Conservation (phyloP, 2,888 invertebrate genomes). For the Entomobrya proxima region DNA sequence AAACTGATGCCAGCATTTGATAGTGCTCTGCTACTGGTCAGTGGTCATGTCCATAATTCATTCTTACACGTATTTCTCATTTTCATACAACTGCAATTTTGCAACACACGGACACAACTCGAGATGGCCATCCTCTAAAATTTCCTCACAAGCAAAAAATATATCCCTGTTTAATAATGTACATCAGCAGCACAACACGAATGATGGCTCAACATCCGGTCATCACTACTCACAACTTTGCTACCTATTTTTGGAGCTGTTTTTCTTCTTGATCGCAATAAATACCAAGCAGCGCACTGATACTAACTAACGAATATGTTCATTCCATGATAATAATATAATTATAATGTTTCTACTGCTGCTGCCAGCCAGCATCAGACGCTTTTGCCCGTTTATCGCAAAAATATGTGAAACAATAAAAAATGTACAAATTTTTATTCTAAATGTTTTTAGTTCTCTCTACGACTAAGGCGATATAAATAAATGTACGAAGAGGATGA, state of each 20-base stretch:
- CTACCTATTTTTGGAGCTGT: conserved; percentile 27
- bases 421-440: conserved; percentile 17
- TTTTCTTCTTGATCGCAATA: too few relatives aligned
- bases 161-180: too few relatives aligned
- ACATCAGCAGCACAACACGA: too few relatives aligned
- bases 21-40: too few relatives aligned
- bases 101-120: too few relatives aligned
- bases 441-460: background rate
- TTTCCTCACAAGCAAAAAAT: conserved; percentile 3
- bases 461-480: too few relatives aligned
- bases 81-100: too few relatives aligned
- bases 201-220: conserved; percentile 29
- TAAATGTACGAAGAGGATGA: background rate
- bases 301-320: too few relatives aligned
- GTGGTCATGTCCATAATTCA: too few relatives aligned
- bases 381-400: background rate
- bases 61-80: too few relatives aligned
- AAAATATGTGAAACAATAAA: conserved; percentile 15
- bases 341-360: background rate
- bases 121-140: background rate
- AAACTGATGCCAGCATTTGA: too few relatives aligned
- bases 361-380: background rate
- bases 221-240: too few relatives aligned
- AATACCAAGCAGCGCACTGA: background rate
- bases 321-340: background rate